A percentile compares a stretch with the other conserved stretches of the same genome.
Evolutionary conservation across 1,140 invertebrate species (phyloP).

Genomic region (Rhynchophorus ferrugineus): DNA sequence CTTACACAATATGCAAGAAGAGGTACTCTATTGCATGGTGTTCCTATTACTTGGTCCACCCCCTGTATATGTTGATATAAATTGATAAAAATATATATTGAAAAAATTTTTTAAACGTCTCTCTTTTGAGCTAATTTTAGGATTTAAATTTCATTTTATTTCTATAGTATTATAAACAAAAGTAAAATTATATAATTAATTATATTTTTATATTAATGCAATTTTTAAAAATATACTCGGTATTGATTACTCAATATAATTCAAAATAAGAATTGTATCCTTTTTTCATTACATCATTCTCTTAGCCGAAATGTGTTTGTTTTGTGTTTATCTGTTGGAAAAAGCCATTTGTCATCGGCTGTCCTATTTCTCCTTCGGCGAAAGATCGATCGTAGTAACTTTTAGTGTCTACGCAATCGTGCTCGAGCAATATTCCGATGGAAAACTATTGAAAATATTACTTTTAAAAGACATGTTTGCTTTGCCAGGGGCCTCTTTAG

Average conservation of each 20-base stretch:
- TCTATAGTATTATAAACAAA: no score
- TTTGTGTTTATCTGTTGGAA: constrained; percentile 9
- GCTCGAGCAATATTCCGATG: constrained; percentile 3
- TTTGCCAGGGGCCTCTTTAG: neutral
- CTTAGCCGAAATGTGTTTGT: constrained; percentile 8
- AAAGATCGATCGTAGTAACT: constrained; percentile 13
- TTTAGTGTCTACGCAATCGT: constrained; percentile 8
- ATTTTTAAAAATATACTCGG: no score
- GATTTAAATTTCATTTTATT: no score
- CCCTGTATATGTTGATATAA: no score
- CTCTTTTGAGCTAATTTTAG: no score
- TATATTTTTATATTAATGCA: no score
- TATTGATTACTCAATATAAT: constrained; percentile 1
- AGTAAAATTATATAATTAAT: no score
- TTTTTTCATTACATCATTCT: constrained; percentile 9
- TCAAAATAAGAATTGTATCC: constrained; percentile 5
- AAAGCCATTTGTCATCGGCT: constrained; percentile 12
- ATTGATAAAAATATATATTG: no score
- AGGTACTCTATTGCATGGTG: no score
- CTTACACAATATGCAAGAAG: no score
- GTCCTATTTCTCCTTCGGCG: neutral
- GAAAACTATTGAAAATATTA: constrained; percentile 12
- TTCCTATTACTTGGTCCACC: no score
- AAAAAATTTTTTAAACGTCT: no score
- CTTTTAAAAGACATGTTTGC: constrained; percentile 7